These are phyloP conservation scores for human (Homo sapiens) DNA, from an alignment of 2,113 vertebrate genomes.

Conservation along the genomic window DNA sequence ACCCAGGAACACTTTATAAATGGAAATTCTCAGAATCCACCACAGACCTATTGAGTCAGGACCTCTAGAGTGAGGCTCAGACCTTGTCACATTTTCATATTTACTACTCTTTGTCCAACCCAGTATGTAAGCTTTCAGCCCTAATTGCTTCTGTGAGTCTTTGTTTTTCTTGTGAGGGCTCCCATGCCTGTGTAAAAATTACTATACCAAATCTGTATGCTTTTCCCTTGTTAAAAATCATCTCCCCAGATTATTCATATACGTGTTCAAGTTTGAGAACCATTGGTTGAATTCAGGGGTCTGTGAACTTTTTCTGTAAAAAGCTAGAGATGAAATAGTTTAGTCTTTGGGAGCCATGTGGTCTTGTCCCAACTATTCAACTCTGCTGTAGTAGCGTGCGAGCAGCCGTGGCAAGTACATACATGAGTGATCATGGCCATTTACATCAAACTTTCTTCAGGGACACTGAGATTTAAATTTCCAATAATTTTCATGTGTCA, in stretches of 20 bases:
- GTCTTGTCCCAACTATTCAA: not conserved
- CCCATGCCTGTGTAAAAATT: not conserved
- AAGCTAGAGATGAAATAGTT: not conserved
- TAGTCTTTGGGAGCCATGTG: not conserved
- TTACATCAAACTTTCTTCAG: not conserved
- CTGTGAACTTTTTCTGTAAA: not conserved
- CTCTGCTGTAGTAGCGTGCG: not conserved
- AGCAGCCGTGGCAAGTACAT: accelerated
- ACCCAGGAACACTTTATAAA: not conserved
- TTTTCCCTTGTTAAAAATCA: not conserved
- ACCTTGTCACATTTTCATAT: not conserved
- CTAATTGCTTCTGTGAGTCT: not conserved
- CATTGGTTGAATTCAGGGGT: accelerated
- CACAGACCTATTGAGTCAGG: accelerated
- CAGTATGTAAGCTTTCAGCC: not conserved
- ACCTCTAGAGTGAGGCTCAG: not conserved
- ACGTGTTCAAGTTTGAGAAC: not conserved
- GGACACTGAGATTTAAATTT: not conserved
- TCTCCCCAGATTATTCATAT: not conserved
- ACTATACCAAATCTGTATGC: not conserved
- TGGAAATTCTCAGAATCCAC: accelerated
- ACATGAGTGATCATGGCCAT: not conserved
- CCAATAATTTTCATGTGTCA: not conserved
- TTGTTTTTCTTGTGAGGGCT: not conserved
- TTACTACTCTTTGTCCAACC: not conserved